Percentiles rank a stretch among this genome's conserved stretches.
Evolutionary conservation across 53 echinoderm and acorn worm species (phyloP).

Genomic region (Holothuria leucospilota): DNA sequence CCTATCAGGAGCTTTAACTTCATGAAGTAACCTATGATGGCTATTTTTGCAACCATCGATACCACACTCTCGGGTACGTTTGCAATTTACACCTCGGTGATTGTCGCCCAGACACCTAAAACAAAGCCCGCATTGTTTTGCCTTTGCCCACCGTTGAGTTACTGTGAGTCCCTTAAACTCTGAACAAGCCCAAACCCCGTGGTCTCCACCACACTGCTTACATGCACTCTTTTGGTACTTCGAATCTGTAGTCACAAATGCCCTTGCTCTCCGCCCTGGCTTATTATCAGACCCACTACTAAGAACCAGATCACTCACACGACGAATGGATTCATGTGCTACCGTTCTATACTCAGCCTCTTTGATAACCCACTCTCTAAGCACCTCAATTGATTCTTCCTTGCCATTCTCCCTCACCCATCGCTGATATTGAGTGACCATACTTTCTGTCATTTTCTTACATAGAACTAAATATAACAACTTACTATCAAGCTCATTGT

Average conservation of each 20-base stretch:
- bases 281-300: background rate
- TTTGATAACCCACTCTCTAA: slow-evolving; percentile 5
- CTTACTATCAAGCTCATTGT: no score
- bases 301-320: background rate
- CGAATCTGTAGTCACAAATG: background rate
- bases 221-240: background rate
- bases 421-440: no score
- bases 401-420: no score
- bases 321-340: slow-evolving; percentile 18
- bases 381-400: no score
- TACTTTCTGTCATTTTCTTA: no score
- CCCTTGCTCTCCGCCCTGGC: background rate
- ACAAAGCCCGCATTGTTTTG: slow-evolving; percentile 5
- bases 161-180: background rate
- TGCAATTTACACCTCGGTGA: background rate
- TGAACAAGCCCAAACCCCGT: background rate
- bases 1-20: background rate
- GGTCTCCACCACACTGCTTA: background rate
- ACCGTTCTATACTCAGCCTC: slow-evolving; percentile 7
- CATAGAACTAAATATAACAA: no score
- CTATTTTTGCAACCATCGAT: background rate
- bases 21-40: slow-evolving; percentile 34
- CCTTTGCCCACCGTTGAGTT: background rate
- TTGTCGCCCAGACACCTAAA: background rate
- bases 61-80: slow-evolving; percentile 16